These are phyloP conservation scores for Phasia obesa DNA, from an alignment of 2,888 invertebrate species.

Conservation along the genomic window DNA sequence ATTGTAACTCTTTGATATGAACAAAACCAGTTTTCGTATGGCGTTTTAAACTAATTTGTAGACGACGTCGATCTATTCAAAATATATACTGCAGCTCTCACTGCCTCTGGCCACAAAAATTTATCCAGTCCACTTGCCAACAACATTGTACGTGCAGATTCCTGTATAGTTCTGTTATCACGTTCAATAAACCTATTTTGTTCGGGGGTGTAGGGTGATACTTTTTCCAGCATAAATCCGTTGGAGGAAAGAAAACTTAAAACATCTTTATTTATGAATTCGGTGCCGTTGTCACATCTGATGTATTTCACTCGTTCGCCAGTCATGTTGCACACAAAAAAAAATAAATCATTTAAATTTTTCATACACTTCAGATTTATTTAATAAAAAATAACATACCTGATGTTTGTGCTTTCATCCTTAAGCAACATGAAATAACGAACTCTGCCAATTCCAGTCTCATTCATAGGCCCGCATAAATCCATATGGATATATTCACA, in stretches of 20 bases:
- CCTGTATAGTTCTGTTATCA: no score
- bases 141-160: no score
- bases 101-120: no score
- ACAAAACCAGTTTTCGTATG: no score
- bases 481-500: constrained; percentile 65
- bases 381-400: constrained; percentile 49
- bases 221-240: no score
- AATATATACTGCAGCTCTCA: no score
- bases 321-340: constrained; percentile 50
- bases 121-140: no score
- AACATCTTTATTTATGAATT: constrained; percentile 53
- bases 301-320: constrained; percentile 46
- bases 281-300: constrained; percentile 35
- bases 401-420: constrained; percentile 66
- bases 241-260: no score
- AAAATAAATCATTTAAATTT: constrained; percentile 38
- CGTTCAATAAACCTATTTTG: no score
- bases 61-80: no score
- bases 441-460: constrained; percentile 48
- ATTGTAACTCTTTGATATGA: constrained; percentile 22
- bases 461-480: constrained; percentile 61
- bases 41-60: no score
- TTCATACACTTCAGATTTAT: constrained; percentile 48
- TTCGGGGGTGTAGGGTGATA: no score
- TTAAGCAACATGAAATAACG: constrained; percentile 69